Evolutionary conservation across 2,888 invertebrate genomes (phyloP), one percentile per base, ranked within the genome.

Genomic region (Entomobrya multifasciata): DNA sequence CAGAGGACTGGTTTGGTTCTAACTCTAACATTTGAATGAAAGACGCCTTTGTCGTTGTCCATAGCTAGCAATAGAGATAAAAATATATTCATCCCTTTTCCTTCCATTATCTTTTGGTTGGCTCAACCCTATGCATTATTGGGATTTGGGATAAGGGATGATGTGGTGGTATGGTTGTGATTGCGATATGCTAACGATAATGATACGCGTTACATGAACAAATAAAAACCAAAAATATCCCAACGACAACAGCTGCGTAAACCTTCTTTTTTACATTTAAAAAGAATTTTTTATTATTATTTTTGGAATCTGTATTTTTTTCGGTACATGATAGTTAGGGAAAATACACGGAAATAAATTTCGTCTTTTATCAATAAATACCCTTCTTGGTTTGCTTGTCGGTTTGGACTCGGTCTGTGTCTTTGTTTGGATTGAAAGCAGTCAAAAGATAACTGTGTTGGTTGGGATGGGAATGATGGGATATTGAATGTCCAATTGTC

Each of bases 221-320:
- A 82, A 82, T 82, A 82, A 82, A 82, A 70, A 55, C 44, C 72
- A 36, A 20, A 82, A 41, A 44, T 70, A 70, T 47, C 44, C 44
- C 3, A 25, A 49, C 15, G n/a, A 22, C 6, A 76, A 65, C 83
- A 83, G 74, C 83, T 83, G 83, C 76, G 22, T 65, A 41, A 70
- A 80, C 57, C 41, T 25, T 47, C 25, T 78, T 78, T 70, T 70
- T 57, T 52, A 67, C 78, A 77, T 77, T 82, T 77, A 2, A 77
- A 74, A 84, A 67, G 67, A 36, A 55, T 55, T 20, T 65, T 62
- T 13, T 41, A 67, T 57, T 57, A 55, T 49, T 47, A 77, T 62
- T 22, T 47, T 57, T 55, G 17, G 20, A 74, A 55, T 74, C 55
- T 4, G 74, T 52, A 15, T 49, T 74, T 74, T 72, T 74, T 52